Base-by-base conservation (phyloP, 2,888 invertebrate species). In the Agrochola lychnidis region DNA sequence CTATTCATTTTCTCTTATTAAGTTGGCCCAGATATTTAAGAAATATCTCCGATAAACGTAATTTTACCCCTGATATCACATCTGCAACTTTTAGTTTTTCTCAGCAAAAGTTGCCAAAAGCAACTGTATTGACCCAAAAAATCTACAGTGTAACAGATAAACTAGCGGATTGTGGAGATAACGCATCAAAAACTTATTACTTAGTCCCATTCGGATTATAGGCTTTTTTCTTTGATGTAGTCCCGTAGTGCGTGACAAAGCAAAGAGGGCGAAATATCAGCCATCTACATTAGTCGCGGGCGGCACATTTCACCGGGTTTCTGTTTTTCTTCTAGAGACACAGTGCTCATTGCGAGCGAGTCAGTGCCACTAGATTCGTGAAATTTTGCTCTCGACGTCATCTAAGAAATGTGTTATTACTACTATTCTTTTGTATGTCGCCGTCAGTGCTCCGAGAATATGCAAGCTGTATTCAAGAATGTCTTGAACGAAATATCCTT, bases 131-230 rank as follows among this genome's bases (percentile, higher is more conserved):
- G 82, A 84, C 81, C 83, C 81, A 83, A 77, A 83, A 82, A 82
- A 84, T 82, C 71, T 81, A 76, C 73, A 79, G 63, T 80, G 76
- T 81, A 79, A 75, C 80, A 82, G 74, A 88, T 85, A 87, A 89
- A 88, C 85, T 87, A 86, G 81, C 73, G 83, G 85, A 86, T 89
- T 84, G 84, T 45, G 73, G 56, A 88, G 90, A 92, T 90, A 90
- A 90, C 89, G 86, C 89, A 89, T 90, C 88, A 89, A 88, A 89
- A 92, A 92, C 92, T 92, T 92, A 92, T 93, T 92, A 91, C 93
- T 93, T 92, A 91, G 90, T 87, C 86, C 85, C 85, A 86, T 88
- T 88, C 86, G 89, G 90, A 92, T 92, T 91, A 91, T 88, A 76
- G 88, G 84, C 82, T 87, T 85, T 86, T 87, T 88, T 85, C 89